Evolutionary conservation across 2,797 vertebrate species (phyloP).

Genomic region (Champsocephalus esox): DNA sequence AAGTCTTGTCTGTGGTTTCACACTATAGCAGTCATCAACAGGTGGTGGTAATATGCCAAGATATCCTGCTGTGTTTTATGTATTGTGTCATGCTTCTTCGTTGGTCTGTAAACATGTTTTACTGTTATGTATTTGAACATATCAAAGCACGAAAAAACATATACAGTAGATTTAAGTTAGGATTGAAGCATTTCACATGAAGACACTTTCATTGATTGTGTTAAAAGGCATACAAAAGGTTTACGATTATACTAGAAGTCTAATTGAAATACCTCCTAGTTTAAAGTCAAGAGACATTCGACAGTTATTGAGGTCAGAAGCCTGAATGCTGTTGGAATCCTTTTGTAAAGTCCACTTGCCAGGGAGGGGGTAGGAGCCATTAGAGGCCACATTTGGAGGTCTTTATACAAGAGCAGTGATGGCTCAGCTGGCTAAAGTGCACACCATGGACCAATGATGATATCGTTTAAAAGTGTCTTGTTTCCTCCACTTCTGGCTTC

Average conservation of each 20-base stretch:
- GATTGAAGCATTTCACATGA: background rate
- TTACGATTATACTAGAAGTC: background rate
- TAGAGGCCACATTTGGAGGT: constrained; percentile 28
- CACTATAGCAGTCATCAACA: too few species aligned
- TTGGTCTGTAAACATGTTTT: background rate
- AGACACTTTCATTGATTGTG: background rate
- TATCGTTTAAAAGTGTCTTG: background rate
- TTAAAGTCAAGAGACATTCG: constrained; percentile 40
- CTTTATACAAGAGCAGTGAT: constrained; percentile 21
- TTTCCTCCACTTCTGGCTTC: background rate
- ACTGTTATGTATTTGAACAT: background rate
- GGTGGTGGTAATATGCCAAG: background rate
- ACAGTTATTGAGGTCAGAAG: constrained; percentile 12
- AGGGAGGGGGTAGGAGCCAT: constrained; percentile 14
- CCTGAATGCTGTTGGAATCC: constrained; percentile 44
- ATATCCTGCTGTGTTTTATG: background rate
- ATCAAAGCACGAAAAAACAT: background rate
- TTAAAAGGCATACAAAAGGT: constrained; percentile 2
- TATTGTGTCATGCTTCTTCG: too few species aligned
- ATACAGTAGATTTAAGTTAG: background rate
- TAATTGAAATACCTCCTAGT: constrained; percentile 17
- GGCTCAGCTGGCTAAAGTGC: constrained; percentile 21
- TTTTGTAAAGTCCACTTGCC: constrained; percentile 36
- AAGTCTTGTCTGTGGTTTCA: too few species aligned
- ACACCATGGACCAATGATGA: constrained; percentile 1